Evolutionary conservation across 2,113 vertebrate genomes (phyloP), one percentile per base, ranked within the genome.

Genomic region (Prinia subflava): DNA sequence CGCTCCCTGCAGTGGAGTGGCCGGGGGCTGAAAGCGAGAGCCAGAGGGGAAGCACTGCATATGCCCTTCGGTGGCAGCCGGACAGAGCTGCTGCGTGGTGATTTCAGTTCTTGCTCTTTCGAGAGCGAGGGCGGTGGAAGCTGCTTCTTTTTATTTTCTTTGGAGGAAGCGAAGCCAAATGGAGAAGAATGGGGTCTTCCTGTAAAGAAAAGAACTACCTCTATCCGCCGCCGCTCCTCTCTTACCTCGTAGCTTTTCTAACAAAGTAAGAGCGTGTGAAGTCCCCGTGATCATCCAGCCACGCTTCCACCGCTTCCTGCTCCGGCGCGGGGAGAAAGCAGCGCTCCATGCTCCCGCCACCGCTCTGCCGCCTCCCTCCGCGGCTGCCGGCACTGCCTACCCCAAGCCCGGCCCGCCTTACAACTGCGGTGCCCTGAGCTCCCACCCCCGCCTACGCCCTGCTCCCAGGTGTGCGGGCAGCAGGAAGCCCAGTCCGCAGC

Each of bases 261-360:
- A 98, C 97, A 96, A 99, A 99, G 98, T 99, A 99, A 35, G 99
- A 99, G 96, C 96, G 98, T 47, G 98, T 95, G 53, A 99, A 99
- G 95, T 99, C 98, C 95, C 97, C 28, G 98, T 99, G 98, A 76
- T 99, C 99, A 92, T 99, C 99, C 97, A 99, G 98, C 99, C 99
- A 99, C 92, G 99, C 99, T 98, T 99, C 99, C 95, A 99, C 98
- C 95, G 98, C 98, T 85, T 96, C 97, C 91, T 89, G 89, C 95
- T 90, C 94, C 42, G 35, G 92, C 71, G 46, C 7, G 14, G 89
- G 93, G 56, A 78, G 92, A 84, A 89, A 79, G 96, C 95, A 93
- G 83, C 85, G 97, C 97, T 98, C 98, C 99, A 99, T 99, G 96
- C 83, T 95, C 76, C 84, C 41, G 73, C 87, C 28, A 55, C 90